A percentile compares a stretch with the other conserved stretches of the same genome.
Evolutionary conservation across 1,140 invertebrate genomes (phyloP).

Genomic region (Tetramorium alpestre): DNA sequence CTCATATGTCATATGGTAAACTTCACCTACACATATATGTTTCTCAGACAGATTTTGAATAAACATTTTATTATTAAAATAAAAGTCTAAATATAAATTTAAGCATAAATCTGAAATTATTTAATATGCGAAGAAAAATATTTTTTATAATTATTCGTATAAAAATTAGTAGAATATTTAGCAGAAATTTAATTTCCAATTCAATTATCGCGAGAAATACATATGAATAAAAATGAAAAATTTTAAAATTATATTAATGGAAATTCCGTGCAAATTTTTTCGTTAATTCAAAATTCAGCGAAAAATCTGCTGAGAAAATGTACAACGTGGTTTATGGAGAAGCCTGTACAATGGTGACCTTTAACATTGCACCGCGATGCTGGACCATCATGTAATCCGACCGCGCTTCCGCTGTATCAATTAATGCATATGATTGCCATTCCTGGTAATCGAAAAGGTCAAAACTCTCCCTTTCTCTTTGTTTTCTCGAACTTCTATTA

Average conservation of each 20-base stretch:
- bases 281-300: background rate
- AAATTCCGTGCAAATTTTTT: background rate
- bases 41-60: background rate
- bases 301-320: background rate
- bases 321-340: background rate
- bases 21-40: background rate
- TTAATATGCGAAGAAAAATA: background rate
- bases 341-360: constrained; percentile 12
- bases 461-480: constrained; percentile 11
- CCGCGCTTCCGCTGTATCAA: constrained; percentile 3
- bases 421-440: constrained; percentile 27
- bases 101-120: background rate
- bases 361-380: constrained; percentile 19
- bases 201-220: background rate
- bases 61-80: background rate
- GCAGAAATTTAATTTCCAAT: background rate
- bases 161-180: background rate
- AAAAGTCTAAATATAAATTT: background rate
- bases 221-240: background rate
- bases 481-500: background rate
- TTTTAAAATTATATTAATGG: background rate
- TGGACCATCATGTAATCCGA: constrained; percentile 9
- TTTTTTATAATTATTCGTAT: background rate
- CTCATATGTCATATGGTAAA: constrained; percentile 6
- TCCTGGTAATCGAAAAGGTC: background rate